These are phyloP conservation scores for Pagrus major DNA, from an alignment of 2,113 vertebrate genomes.

Conservation along the genomic window DNA sequence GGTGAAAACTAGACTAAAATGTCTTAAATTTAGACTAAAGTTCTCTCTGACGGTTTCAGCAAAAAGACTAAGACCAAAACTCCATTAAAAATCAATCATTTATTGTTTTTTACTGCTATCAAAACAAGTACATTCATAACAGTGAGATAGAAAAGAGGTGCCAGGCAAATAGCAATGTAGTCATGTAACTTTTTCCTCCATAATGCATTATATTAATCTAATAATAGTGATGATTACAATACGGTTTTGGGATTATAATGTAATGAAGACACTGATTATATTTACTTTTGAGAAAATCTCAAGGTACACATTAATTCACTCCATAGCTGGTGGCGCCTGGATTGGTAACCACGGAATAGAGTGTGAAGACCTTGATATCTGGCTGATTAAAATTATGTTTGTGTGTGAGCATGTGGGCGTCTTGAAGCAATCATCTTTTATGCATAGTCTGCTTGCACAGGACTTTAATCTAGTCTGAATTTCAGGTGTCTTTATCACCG, in stretches of 20 bases:
- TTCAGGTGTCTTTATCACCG: slow-evolving; percentile 53
- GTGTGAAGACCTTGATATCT: slow-evolving; percentile 37
- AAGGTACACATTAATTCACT: slow-evolving; percentile 46
- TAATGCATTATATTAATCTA: slow-evolving; percentile 1
- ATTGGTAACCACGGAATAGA: slow-evolving; percentile 24
- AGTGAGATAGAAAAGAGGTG: not conserved
- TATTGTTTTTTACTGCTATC: no score
- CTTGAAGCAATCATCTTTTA: slow-evolving; percentile 60
- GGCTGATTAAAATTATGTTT: slow-evolving; percentile 49
- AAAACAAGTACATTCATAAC: not conserved
- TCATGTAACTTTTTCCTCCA: not conserved
- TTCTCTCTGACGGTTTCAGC: no score
- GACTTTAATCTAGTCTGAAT: slow-evolving; percentile 41
- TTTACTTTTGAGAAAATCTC: slow-evolving; percentile 38
- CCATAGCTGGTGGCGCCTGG: not conserved
- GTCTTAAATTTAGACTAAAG: no score
- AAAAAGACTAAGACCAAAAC: no score
- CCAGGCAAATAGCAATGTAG: not conserved
- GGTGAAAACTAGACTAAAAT: no score
- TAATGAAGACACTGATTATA: slow-evolving; percentile 37
- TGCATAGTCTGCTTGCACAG: slow-evolving; percentile 48
- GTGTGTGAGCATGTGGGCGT: slow-evolving; percentile 39
- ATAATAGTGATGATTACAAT: slow-evolving; percentile 27
- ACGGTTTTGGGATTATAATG: slow-evolving; percentile 17
- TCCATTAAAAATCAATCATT: not conserved